A percentile compares a stretch with the other conserved stretches of the same genome.
phyloP scores from a whole-genome alignment of 2,888 invertebrate species.

The Acrobasis repandana region DNA sequence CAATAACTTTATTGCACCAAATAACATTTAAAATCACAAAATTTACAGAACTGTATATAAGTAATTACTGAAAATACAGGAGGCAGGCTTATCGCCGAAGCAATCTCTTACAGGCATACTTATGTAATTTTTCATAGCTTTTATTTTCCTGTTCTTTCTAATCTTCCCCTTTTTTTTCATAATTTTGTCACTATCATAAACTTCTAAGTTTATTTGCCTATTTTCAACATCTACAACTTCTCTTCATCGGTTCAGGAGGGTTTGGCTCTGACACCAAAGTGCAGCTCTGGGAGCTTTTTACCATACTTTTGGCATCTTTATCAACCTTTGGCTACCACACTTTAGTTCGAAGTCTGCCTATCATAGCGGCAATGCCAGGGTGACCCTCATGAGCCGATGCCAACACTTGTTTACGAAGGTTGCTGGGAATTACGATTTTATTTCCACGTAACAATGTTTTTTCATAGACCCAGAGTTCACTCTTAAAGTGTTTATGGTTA shows the following conservation, averaged over 20 bases:
- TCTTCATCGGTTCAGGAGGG: constrained; percentile 33
- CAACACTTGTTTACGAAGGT: constrained; percentile 18
- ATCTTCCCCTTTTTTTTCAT: constrained; percentile 33
- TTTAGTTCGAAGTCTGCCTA: constrained; percentile 14
- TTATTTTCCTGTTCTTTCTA: constrained; percentile 34
- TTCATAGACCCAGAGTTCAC: constrained; percentile 20
- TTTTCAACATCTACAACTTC: constrained; percentile 25
- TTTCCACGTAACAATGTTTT: constrained; percentile 22
- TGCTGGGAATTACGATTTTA: constrained; percentile 20
- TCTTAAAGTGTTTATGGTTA: constrained; percentile 31
- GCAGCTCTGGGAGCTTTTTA: constrained; percentile 32
- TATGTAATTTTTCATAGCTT: constrained; percentile 22
- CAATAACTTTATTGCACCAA: too few relatives aligned
- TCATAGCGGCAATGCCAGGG: constrained; percentile 25
- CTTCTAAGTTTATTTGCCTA: constrained; percentile 26
- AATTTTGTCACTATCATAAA: constrained; percentile 32
- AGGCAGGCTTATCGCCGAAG: too few relatives aligned
- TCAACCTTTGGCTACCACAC: constrained; percentile 26
- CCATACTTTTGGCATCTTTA: constrained; percentile 24
- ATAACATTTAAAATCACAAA: too few relatives aligned
- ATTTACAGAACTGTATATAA: too few relatives aligned
- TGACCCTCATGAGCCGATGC: constrained; percentile 26
- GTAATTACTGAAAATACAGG: too few relatives aligned
- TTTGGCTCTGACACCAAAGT: constrained; percentile 29
- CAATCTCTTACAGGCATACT: too few relatives aligned